Conservation (phyloP, 2,797 vertebrate species). For the Leptoclinus maculatus region DNA sequence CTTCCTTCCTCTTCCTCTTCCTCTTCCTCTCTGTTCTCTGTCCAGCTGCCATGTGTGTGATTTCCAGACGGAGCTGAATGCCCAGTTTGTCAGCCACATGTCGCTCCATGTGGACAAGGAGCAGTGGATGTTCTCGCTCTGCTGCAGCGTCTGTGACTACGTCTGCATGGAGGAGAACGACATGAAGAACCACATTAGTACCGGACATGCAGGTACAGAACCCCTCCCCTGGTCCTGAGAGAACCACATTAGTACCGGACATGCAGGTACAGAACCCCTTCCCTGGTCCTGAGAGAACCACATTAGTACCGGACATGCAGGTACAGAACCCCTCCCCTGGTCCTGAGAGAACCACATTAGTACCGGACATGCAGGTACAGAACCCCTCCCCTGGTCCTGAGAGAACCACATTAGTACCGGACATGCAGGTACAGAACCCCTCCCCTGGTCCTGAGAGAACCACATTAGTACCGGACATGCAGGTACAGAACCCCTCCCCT, state of each 20-base stretch:
- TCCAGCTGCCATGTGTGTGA: conserved; percentile 98
- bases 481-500: conserved; percentile 90
- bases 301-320: conserved; percentile 92
- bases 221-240: neutral
- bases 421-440: conserved; percentile 91
- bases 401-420: conserved; percentile 92
- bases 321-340: too few species aligned
- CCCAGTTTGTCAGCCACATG: conserved; percentile 99
- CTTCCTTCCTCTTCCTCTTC: conserved; percentile 29
- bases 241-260: conserved; percentile 90
- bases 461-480: conserved; percentile 93
- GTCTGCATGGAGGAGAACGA: conserved; percentile 97
- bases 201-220: conserved; percentile 91
- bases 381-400: too few species aligned
- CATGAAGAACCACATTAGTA: conserved; percentile 94
- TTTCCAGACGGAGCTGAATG: conserved; percentile 98
- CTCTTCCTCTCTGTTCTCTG: conserved; percentile 66
- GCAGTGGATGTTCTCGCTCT: conserved; percentile 99
- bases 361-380: conserved; percentile 92
- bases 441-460: too few species aligned
- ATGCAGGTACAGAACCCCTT: conserved; percentile 91
- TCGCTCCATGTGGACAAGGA: conserved; percentile 99
- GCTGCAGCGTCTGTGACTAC: conserved; percentile 95
- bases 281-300: too few species aligned
- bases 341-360: conserved; percentile 93